These are phyloP conservation scores for Musca domestica DNA, from an alignment of 1,140 invertebrate species.

Conservation along the genomic window DNA sequence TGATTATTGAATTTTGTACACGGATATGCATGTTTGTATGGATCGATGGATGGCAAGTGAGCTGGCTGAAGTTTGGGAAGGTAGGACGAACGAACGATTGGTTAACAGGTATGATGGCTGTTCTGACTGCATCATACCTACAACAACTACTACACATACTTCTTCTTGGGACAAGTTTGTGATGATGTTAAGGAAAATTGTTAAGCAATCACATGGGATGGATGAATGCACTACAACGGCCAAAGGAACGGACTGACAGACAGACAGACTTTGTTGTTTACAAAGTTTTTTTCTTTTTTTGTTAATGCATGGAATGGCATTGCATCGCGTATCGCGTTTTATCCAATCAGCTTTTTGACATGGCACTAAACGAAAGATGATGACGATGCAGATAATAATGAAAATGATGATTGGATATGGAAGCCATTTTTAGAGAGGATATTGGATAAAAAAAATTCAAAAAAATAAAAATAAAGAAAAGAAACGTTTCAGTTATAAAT, in stretches of 20 bases:
- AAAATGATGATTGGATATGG: constrained; percentile 21
- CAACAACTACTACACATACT: no score
- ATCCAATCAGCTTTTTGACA: constrained; percentile 21
- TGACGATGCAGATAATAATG: constrained; percentile 14
- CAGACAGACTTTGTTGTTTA: no score
- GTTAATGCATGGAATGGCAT: background rate
- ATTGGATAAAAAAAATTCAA: background rate
- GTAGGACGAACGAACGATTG: no score
- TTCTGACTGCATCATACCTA: no score
- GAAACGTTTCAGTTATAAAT: background rate
- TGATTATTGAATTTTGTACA: constrained; percentile 21
- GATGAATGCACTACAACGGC: no score
- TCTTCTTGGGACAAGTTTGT: constrained; percentile 6
- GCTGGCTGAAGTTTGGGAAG: no score
- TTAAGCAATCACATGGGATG: constrained; percentile 19
- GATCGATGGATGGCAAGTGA: no score
- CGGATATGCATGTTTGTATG: no score
- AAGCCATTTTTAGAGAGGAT: constrained; percentile 14
- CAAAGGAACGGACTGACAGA: no score
- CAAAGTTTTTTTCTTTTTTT: no score
- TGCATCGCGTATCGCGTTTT: constrained; percentile 14
- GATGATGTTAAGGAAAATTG: constrained; percentile 17
- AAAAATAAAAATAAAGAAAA: background rate
- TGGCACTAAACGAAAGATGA: constrained; percentile 11
- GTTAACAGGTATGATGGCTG: no score